These are phyloP conservation scores for Catharus ustulatus DNA, from an alignment of 2,797 vertebrate species.

Conservation along the genomic window DNA sequence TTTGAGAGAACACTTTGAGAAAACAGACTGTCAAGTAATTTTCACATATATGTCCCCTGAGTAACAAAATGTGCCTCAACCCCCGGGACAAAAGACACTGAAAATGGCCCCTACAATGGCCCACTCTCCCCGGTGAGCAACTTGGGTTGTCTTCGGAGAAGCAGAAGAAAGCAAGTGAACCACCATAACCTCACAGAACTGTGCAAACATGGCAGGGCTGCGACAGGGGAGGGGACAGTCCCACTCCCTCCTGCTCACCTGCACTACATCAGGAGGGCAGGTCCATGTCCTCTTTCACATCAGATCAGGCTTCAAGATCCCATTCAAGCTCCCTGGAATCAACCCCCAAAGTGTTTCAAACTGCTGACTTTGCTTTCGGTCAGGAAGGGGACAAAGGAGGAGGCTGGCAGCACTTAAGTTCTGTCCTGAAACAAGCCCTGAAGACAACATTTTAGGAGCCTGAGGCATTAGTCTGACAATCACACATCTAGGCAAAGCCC, in stretches of 20 bases:
- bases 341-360: background rate
- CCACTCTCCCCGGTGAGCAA: background rate
- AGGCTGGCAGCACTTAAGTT: background rate
- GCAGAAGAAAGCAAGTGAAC: background rate
- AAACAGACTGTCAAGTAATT: background rate
- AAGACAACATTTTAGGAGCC: background rate
- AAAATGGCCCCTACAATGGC: background rate
- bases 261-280: background rate
- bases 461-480: background rate
- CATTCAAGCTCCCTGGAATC: background rate
- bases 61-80: background rate
- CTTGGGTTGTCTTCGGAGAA: background rate
- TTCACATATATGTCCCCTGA: background rate
- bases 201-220: rapidly evolving
- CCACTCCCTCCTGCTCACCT: background rate
- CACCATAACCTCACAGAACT: background rate
- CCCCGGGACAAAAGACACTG: background rate
- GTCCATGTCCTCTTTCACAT: background rate
- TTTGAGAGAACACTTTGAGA: background rate
- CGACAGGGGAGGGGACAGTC: rapidly evolving
- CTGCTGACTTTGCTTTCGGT: rapidly evolving
- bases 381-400: background rate
- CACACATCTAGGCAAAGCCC: background rate
- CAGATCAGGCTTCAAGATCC: background rate
- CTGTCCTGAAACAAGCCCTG: background rate